These are phyloP conservation scores for Lynx canadensis DNA, from an alignment of 2,113 vertebrate genomes.

Conservation along the genomic window DNA sequence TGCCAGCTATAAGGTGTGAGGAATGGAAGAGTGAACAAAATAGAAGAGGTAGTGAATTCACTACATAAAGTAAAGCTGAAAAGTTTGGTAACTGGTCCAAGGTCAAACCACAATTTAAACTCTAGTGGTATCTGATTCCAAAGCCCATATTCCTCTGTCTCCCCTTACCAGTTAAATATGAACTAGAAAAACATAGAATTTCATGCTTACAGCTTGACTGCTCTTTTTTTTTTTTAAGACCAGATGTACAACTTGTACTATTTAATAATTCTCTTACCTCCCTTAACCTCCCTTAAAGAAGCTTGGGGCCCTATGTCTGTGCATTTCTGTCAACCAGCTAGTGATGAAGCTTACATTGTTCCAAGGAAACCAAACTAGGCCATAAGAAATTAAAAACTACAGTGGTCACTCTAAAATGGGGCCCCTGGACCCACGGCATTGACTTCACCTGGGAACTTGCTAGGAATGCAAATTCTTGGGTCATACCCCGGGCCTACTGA, in stretches of 20 bases:
- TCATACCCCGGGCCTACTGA: background rate
- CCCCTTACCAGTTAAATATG: constrained; percentile 7
- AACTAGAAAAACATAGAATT: background rate
- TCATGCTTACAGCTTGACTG: background rate
- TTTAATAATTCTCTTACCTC: constrained; percentile 42
- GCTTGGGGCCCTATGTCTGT: background rate
- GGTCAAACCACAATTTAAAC: background rate
- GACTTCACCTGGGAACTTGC: background rate
- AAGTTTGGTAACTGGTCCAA: background rate
- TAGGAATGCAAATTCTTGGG: background rate
- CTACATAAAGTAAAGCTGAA: background rate
- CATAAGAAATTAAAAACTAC: background rate
- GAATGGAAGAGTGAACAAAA: background rate
- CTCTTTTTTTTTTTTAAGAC: background rate
- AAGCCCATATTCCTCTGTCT: background rate
- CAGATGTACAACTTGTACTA: background rate
- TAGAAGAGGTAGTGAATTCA: background rate
- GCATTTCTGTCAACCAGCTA: background rate
- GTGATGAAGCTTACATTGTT: background rate
- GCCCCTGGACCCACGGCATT: background rate
- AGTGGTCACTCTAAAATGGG: background rate
- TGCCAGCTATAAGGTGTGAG: background rate
- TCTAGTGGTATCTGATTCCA: background rate
- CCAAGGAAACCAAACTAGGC: background rate
- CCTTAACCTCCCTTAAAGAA: constrained; percentile 3